These are phyloP conservation scores for Trididemnum miniatum DNA, from an alignment of 23 tunicate species.

Conservation along the genomic window DNA sequence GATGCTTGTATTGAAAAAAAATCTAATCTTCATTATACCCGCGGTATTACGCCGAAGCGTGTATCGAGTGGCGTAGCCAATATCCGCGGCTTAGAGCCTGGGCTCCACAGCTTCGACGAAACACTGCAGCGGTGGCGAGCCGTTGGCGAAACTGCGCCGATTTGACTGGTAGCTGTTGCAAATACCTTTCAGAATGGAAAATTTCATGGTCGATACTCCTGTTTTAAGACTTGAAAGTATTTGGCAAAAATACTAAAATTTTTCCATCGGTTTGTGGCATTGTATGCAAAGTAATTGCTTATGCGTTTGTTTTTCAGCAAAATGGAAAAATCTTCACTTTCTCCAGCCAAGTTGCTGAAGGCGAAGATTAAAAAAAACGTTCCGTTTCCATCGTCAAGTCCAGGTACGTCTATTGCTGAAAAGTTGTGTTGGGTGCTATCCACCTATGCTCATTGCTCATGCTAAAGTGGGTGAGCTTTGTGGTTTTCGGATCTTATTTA, in stretches of 20 bases:
- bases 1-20: no score
- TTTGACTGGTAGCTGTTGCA: no score
- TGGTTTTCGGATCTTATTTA: no score
- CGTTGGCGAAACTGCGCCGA: background rate
- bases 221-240: no score
- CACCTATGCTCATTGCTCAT: no score
- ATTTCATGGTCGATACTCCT: no score
- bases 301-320: background rate
- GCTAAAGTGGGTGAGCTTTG: no score
- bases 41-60: background rate
- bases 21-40: background rate
- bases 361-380: conserved; percentile 48
- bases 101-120: background rate
- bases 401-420: conserved; percentile 2
- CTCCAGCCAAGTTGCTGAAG: conserved; percentile 62
- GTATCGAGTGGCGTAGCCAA: background rate
- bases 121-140: background rate
- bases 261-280: no score
- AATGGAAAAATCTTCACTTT: conserved; percentile 51
- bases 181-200: no score
- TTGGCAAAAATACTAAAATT: no score
- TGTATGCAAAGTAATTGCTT: no score
- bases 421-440: no score
- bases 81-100: background rate
- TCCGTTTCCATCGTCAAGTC: conserved; percentile 32